These are phyloP conservation scores for Hycleus cichorii DNA, from an alignment of 1,140 invertebrate species.

Conservation along the genomic window DNA sequence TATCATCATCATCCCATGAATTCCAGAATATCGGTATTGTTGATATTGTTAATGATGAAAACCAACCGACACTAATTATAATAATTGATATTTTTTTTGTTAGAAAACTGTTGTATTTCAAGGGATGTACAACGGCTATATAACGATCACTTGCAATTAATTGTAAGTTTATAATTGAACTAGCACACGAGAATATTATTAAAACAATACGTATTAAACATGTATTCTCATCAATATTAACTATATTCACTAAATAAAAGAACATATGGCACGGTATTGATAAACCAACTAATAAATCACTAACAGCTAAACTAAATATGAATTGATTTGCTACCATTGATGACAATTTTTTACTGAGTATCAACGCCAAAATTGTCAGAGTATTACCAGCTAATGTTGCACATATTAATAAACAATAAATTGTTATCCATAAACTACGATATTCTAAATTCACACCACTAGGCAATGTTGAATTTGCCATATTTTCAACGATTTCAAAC, in stretches of 20 bases:
- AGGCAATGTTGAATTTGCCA: not conserved
- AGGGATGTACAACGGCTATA: conserved; percentile 72
- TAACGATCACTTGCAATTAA: conserved; percentile 78
- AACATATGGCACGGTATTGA: conserved; percentile 65
- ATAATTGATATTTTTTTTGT: conserved; percentile 52
- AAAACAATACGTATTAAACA: conserved; percentile 65
- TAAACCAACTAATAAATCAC: conserved; percentile 64
- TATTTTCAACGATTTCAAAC: too few relatives aligned
- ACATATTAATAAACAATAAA: conserved; percentile 44
- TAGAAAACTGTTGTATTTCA: conserved; percentile 64
- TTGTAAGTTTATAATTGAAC: conserved; percentile 73
- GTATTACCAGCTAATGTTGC: conserved; percentile 62
- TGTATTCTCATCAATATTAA: conserved; percentile 49
- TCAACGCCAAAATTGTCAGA: conserved; percentile 62
- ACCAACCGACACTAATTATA: conserved; percentile 57
- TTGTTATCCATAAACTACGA: conserved; percentile 2
- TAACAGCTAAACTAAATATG: conserved; percentile 63
- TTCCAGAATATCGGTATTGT: conserved; percentile 66
- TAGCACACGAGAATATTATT: conserved; percentile 61
- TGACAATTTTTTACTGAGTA: conserved; percentile 55
- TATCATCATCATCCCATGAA: conserved; percentile 45
- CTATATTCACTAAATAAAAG: conserved; percentile 54
- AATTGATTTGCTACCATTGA: conserved; percentile 62
- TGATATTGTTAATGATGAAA: conserved; percentile 52
- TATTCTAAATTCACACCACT: not conserved